Evolutionary conservation across 2,888 invertebrate species (phyloP).

Genomic region (Oscheius sp.): DNA sequence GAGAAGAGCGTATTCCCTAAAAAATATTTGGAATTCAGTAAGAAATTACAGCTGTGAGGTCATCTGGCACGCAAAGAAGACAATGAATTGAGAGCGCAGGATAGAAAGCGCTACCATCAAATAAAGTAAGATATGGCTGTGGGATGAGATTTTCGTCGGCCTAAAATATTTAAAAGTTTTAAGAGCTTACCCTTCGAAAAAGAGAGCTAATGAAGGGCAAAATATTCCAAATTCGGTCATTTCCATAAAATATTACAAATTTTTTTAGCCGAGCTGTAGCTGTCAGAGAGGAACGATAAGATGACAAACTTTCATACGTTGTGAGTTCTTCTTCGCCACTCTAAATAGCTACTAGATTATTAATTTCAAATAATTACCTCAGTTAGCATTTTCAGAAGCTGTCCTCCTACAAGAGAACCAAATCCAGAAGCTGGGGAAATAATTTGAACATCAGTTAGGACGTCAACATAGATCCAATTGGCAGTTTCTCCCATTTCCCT

Average conservation of each 20-base stretch:
- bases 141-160: slow-evolving; percentile 27
- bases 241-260: slow-evolving; percentile 59
- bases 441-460: slow-evolving; percentile 52
- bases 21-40: slow-evolving; percentile 11
- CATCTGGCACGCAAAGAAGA: slow-evolving; percentile 44
- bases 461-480: slow-evolving; percentile 60
- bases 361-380: neutral
- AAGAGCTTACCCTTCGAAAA: slow-evolving; percentile 34
- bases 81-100: slow-evolving; percentile 37
- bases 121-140: slow-evolving; percentile 38
- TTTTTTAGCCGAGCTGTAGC: neutral
- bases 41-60: slow-evolving; percentile 25
- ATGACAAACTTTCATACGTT: neutral
- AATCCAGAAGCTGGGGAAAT: slow-evolving; percentile 38
- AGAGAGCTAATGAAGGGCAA: slow-evolving; percentile 56
- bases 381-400: neutral
- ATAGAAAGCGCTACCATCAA: slow-evolving; percentile 42
- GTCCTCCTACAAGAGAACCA: slow-evolving; percentile 23
- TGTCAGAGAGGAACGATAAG: neutral
- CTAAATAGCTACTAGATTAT: neutral
- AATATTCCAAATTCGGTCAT: slow-evolving; percentile 48
- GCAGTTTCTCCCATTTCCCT: slow-evolving; percentile 29
- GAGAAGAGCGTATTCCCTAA: neutral
- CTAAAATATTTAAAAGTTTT: slow-evolving; percentile 10
- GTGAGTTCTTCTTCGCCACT: neutral